Conservation (phyloP, 2,888 invertebrate genomes). For the Penaeus monodon region DNA sequence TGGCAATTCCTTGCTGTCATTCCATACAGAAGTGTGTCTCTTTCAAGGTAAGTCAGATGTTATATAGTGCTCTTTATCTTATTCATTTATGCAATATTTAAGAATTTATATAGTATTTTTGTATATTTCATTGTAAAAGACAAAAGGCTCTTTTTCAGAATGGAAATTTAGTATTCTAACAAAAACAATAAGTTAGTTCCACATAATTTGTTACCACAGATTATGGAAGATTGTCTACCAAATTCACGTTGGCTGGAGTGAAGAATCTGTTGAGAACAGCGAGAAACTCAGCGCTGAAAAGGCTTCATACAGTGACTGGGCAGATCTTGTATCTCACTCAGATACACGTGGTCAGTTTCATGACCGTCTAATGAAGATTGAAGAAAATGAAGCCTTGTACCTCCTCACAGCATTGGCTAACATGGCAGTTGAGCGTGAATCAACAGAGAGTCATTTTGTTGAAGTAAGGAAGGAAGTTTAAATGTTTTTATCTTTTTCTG, state of each 20-base stretch:
- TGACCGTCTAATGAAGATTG: conserved; percentile 70
- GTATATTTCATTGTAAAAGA: too few species aligned
- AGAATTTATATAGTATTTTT: too few species aligned
- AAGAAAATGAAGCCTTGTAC: conserved; percentile 82
- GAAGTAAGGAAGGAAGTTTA: conserved; percentile 15
- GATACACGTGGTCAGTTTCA: conserved; percentile 60
- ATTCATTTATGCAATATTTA: too few species aligned
- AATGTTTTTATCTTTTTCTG: not conserved
- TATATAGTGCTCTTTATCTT: not conserved
- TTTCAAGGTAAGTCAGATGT: conserved; percentile 32
- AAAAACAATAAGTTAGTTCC: too few species aligned
- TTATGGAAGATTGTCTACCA: conserved; percentile 71
- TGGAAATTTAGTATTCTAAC: too few species aligned
- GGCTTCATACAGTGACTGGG: conserved; percentile 44
- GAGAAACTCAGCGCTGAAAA: conserved; percentile 2
- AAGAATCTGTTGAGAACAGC: conserved; percentile 65
- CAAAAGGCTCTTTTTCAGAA: too few species aligned
- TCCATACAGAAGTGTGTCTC: conserved; percentile 77
- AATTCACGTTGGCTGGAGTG: conserved; percentile 67
- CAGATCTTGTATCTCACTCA: conserved; percentile 42
- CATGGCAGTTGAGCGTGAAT: conserved; percentile 79
- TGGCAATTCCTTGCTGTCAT: conserved; percentile 86
- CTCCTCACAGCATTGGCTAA: conserved; percentile 83
- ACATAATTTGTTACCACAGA: conserved; percentile 64
- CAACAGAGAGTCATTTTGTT: conserved; percentile 68